Evolutionary conservation across 2,113 vertebrate genomes (phyloP).

Genomic region (Chionis minor): DNA sequence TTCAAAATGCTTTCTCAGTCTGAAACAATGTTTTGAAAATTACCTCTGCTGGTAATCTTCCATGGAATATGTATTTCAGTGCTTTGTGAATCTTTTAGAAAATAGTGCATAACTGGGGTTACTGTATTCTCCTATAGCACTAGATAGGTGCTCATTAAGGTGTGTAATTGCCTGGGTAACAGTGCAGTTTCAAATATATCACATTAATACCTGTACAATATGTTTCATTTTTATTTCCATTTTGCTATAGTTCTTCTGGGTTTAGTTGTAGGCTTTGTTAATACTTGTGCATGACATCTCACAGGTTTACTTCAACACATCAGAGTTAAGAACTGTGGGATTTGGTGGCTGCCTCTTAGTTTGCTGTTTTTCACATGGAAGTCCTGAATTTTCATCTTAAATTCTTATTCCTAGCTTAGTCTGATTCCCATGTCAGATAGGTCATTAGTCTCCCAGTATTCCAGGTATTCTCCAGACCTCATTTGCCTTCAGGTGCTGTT

Average conservation of each 20-base stretch:
- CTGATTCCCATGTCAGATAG: background rate
- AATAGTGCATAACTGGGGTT: background rate
- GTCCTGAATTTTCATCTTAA: background rate
- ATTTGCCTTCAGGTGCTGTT: background rate
- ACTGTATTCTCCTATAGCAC: background rate
- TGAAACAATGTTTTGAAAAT: background rate
- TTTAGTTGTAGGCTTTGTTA: background rate
- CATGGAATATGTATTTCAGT: background rate
- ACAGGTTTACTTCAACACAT: background rate
- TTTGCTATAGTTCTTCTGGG: background rate
- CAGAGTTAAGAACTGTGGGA: background rate
- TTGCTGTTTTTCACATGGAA: background rate
- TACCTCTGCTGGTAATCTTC: background rate
- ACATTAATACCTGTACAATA: background rate
- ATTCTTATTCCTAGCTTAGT: background rate
- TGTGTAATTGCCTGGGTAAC: background rate
- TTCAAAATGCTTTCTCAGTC: background rate
- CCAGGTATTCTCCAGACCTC: background rate
- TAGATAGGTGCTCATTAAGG: background rate
- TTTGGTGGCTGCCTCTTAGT: background rate
- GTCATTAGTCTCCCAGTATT: background rate
- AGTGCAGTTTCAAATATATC: background rate
- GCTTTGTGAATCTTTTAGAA: background rate
- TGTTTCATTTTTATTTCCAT: background rate
- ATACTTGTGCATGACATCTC: background rate